Evolutionary conservation across 2,888 invertebrate genomes (phyloP), one percentile per base, ranked within the genome.

Genomic region (Polymixis flavicincta): DNA sequence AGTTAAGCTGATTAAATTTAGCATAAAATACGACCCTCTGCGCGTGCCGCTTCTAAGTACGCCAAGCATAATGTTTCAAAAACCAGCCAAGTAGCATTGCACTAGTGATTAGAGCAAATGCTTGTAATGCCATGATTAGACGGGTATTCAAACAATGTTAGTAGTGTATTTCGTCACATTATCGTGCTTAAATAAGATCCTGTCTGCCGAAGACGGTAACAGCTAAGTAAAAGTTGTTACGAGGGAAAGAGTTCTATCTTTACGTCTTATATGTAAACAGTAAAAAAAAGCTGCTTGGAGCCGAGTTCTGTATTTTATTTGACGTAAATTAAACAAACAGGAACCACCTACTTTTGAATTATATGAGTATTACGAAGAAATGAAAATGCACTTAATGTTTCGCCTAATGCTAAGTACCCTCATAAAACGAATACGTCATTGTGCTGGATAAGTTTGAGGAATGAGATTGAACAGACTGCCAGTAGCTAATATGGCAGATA

Each of bases 41-140:
- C 17, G 4, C 2, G 17, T 19, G 2, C 28, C 0, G 19, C 48
- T 48, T 7, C 22, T 25, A 48, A 25, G 11, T 55, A 0, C 13
- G 28, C 3, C 37, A 50, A 52, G 45, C 63, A 52, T 32, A 52
- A 79, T 67, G 32, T 67, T 69, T 65, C 59, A 60, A 73, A 72
- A 76, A 80, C 57, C 45, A 63, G 52, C 64, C 65, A 79, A 76
- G 71, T 65, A 77, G 17, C 48, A 19, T 37, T 72, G 55, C 17
- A 50, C 14, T 32, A n/a, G 65, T 50, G 50, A 32, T 32, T 80
- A 66, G 76, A 57, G 74, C 65, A 22, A 80, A 80, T 82, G 61
- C 71, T 82, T 78, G 78, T 78, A 75, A 72, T 69, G 54, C 64
- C 65, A 32, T 75, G 82, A 73, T 80, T 76, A 77, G 70, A 32